phyloP scores from a whole-genome alignment of 2,113 vertebrate genomes.

The Oreochromis niloticus region DNA sequence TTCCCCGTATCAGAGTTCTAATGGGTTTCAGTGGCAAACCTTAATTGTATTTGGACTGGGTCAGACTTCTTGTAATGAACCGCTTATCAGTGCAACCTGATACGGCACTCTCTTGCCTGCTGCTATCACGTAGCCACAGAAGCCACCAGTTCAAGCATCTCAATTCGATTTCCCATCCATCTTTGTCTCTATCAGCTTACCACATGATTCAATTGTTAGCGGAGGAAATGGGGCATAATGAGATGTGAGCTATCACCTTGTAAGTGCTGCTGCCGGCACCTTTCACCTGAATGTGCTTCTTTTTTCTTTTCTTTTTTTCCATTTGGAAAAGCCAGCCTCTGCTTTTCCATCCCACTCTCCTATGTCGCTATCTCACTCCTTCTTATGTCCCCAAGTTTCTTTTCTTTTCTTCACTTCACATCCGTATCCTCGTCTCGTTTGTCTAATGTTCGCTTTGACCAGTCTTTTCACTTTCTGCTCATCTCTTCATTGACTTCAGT shows the following conservation, averaged over 20 bases:
- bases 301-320: not conserved
- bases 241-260: constrained; percentile 42
- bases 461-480: not conserved
- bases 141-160: constrained; percentile 33
- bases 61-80: constrained; percentile 56
- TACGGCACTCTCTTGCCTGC: constrained; percentile 7
- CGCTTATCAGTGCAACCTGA: constrained; percentile 56
- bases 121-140: constrained; percentile 55
- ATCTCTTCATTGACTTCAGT: not conserved
- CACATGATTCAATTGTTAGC: constrained; percentile 52
- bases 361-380: not conserved
- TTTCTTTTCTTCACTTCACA: not conserved
- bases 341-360: not conserved
- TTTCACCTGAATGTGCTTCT: constrained; percentile 11
- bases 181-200: constrained; percentile 43
- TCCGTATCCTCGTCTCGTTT: not conserved
- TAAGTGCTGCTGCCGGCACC: constrained; percentile 42
- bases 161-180: constrained; percentile 43
- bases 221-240: constrained; percentile 30
- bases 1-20: constrained; percentile 14
- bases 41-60: constrained; percentile 50
- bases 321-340: not conserved
- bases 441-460: not conserved
- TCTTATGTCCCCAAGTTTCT: not conserved
- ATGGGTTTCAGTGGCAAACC: constrained; percentile 48